Percentiles rank a stretch among this genome's conserved stretches.
phyloP scores from a whole-genome alignment of 1,140 invertebrate species.

The Gryon sp. region DNA sequence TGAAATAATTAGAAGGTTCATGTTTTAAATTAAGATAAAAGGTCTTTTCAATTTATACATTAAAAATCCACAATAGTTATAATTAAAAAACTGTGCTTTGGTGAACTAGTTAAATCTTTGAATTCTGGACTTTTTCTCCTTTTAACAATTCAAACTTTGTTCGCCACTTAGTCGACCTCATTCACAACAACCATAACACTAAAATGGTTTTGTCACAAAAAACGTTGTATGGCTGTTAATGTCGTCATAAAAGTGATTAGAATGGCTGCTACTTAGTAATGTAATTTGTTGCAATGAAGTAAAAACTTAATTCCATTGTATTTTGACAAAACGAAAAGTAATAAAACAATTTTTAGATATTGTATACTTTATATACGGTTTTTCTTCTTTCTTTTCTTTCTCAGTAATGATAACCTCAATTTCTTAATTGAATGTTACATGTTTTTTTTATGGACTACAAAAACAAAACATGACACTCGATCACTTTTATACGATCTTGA shows the following conservation, averaged over 20 bases:
- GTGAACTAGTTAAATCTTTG: not conserved
- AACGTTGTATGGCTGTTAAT: conserved; percentile 1
- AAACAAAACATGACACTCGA: conserved; percentile 6
- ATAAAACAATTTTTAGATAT: too few relatives aligned
- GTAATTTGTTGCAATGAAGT: too few relatives aligned
- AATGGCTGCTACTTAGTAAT: conserved; percentile 2
- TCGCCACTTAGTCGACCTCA: not conserved
- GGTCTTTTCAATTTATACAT: too few relatives aligned
- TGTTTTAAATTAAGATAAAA: too few relatives aligned
- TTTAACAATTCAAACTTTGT: conserved; percentile 10
- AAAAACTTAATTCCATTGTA: too few relatives aligned
- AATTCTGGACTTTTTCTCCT: conserved; percentile 8
- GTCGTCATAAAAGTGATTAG: conserved; percentile 11
- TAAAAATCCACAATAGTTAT: too few relatives aligned
- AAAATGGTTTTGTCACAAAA: conserved; percentile 7
- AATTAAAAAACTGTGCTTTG: not conserved
- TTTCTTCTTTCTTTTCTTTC: too few relatives aligned
- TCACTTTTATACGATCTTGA: conserved; percentile 16
- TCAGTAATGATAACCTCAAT: too few relatives aligned
- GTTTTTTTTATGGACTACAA: not conserved
- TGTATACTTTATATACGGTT: too few relatives aligned
- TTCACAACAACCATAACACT: not conserved
- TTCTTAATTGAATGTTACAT: too few relatives aligned
- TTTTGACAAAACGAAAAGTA: too few relatives aligned
- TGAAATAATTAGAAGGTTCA: too few relatives aligned